phyloP scores from a whole-genome alignment of 2,113 vertebrate species.

The Nycticorax nycticorax region DNA sequence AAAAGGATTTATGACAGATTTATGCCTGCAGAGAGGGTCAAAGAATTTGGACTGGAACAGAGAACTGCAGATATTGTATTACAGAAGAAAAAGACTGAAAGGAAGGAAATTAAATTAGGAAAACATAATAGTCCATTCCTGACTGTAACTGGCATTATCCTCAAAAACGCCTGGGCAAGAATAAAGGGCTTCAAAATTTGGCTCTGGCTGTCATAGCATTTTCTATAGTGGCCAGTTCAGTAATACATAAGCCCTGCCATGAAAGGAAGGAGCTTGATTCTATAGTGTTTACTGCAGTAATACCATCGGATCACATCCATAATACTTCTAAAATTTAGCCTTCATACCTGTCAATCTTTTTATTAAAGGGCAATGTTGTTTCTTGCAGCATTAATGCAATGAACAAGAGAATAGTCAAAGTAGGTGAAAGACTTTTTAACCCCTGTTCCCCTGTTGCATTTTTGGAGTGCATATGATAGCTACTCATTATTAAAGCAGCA shows the following conservation, averaged over 20 bases:
- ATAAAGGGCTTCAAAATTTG: background rate
- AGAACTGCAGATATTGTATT: background rate
- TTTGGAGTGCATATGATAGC: background rate
- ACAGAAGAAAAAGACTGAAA: background rate
- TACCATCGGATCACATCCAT: background rate
- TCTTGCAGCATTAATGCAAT: background rate
- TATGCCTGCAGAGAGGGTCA: conserved; percentile 27
- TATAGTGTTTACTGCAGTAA: background rate
- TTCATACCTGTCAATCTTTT: background rate
- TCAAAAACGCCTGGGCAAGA: background rate
- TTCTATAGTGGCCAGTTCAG: background rate
- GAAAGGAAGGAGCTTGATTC: background rate
- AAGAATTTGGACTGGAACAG: background rate
- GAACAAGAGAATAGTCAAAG: background rate
- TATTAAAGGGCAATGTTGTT: background rate
- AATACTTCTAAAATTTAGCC: background rate
- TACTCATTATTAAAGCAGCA: background rate
- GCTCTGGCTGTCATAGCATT: background rate
- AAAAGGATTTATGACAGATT: conserved; percentile 36
- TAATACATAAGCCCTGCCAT: background rate
- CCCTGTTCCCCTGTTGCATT: background rate
- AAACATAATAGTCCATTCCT: background rate
- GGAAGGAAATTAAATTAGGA: conserved; percentile 30
- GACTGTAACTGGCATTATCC: background rate
- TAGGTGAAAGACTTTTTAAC: background rate